Evolutionary conservation across 2,113 vertebrate genomes (phyloP).

Genomic region (Chaetops frenatus): DNA sequence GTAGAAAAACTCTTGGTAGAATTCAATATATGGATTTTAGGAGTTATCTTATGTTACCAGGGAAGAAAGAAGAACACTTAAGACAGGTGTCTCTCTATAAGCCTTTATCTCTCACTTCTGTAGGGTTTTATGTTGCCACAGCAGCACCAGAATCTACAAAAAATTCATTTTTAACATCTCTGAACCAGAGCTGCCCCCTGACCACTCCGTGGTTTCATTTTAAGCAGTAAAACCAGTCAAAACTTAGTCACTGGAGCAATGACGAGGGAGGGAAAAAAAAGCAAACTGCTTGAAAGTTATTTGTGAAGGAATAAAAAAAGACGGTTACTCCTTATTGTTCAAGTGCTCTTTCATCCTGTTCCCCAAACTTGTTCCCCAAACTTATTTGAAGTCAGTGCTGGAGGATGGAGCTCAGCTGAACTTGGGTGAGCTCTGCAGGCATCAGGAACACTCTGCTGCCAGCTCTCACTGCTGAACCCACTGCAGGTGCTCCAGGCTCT

Average conservation of each 20-base stretch:
- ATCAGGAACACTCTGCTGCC: background rate
- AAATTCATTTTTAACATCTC: background rate
- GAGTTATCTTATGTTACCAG: background rate
- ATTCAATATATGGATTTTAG: background rate
- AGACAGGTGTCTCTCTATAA: background rate
- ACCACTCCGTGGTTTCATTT: background rate
- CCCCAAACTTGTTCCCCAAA: background rate
- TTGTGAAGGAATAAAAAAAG: background rate
- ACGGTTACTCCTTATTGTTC: background rate
- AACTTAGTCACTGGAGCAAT: background rate
- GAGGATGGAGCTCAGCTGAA: background rate
- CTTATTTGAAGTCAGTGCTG: background rate
- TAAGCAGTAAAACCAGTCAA: background rate
- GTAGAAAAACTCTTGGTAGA: background rate
- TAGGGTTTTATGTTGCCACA: background rate
- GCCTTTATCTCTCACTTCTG: background rate
- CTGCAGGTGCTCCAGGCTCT: background rate
- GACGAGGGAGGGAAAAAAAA: accelerated
- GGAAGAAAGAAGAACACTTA: background rate
- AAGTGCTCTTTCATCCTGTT: background rate
- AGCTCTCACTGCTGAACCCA: background rate
- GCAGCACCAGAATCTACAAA: background rate
- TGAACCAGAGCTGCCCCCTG: background rate
- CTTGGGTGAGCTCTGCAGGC: background rate
- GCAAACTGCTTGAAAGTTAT: background rate